Evolutionary conservation across 2,797 vertebrate genomes (phyloP), one percentile per base, ranked within the genome.

Genomic region (Anguilla obscura): DNA sequence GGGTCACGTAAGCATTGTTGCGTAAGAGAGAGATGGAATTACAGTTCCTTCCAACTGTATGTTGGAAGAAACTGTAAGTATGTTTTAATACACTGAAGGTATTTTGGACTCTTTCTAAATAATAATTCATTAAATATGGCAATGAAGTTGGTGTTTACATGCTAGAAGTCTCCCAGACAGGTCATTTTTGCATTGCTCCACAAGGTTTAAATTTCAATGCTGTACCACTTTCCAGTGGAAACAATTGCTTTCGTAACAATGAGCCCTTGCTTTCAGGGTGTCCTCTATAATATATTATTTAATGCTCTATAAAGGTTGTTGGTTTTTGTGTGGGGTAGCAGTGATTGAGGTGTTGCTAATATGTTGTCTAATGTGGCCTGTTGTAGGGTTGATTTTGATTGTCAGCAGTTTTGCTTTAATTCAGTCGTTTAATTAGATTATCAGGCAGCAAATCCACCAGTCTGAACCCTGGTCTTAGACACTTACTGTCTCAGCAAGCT

Each of bases 371-470:
- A 94, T 94, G 95, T 96, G 96, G 95, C 95, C 95, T 96, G 93
- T 93, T 94, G 74, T 71, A 91, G 91, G 93, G 94, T 94, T 91
- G 91, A 94, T 93, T 86, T 94, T 95, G 96, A 91, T 95, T 93
- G 94, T 96, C 96, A 96, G 96, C 96, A 96, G 94, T 96, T 96
- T 96, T 95, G 94, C 86, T 92, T 95, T 95, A 96, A 96, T 96
- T 95, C 95, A 95, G 95, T 95, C 93, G 93, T 94, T 91, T 96
- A 96, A 96, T 96, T 92, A 95, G 95, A 96, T 96, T 96, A 96
- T 90, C 91, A 93, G 94, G 93, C 93, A 89, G 93, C 91, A 96
- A 95, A 95, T 96, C 95, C 95, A 90, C 87, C 92, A 93, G 91
- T 88, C 93, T 93, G 94, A 94, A 93, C 93, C 93, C 88, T 9